Percentiles rank a stretch among this genome's conserved stretches.
Conservation (phyloP, 2,797 vertebrate genomes). For the Forpus xanthops region DNA sequence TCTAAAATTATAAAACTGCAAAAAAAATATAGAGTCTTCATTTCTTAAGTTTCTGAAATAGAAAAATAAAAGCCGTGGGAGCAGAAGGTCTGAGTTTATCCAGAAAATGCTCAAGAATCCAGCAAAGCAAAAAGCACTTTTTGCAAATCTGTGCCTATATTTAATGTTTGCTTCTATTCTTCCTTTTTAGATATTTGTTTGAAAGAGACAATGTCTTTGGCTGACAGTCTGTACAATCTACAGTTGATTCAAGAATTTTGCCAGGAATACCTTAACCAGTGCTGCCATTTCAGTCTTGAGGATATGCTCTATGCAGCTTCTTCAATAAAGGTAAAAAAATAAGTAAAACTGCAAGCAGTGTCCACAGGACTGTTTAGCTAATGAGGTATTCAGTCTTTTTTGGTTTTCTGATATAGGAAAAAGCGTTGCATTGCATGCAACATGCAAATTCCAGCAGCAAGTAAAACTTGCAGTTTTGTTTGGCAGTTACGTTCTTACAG, state of each 20-base stretch:
- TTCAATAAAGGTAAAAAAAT: constrained; percentile 87
- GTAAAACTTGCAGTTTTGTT: not conserved
- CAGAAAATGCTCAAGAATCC: not conserved
- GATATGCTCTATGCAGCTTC: constrained; percentile 96
- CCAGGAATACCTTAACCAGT: constrained; percentile 89
- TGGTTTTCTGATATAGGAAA: not conserved
- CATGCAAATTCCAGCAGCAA: not conserved
- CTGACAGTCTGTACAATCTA: constrained; percentile 93
- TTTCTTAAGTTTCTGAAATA: not conserved
- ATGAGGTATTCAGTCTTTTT: not conserved
- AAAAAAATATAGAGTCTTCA: not conserved
- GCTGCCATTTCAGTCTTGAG: constrained; percentile 95
- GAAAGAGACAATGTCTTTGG: constrained; percentile 94
- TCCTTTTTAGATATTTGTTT: constrained; percentile 89
- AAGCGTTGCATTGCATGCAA: not conserved
- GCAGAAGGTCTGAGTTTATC: not conserved
- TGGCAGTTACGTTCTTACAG: not conserved
- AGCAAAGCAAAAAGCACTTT: not conserved
- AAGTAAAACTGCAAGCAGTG: not conserved
- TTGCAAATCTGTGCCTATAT: not conserved
- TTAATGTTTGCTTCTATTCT: constrained; percentile 14
- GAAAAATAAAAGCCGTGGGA: not conserved
- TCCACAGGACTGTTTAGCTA: not conserved
- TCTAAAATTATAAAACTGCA: not conserved
- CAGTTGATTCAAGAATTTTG: constrained; percentile 96